Base-by-base conservation (phyloP, 2,113 vertebrate genomes). In the Sarotherodon lohbergeri region DNA sequence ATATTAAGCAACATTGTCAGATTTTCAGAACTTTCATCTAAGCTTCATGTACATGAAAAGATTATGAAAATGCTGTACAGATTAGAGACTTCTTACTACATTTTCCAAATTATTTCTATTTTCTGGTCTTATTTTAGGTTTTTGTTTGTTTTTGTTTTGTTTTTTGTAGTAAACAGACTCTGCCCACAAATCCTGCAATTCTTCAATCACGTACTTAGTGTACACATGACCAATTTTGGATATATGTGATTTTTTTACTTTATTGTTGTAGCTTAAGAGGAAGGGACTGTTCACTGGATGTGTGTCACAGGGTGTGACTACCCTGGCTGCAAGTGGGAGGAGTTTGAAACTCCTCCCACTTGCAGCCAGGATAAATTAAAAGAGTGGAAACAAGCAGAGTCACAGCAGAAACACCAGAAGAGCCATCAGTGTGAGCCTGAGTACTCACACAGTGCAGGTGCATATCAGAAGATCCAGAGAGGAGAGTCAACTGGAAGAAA, bases 291-390 rank as follows among this genome's bases (percentile, higher is more conserved):
- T 43, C 5, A 10, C 9, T 81, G 34, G 10, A 19, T 7, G 17
- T 86, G 71, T 85, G 82, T 95, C 86, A 95, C 61, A 88, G 66
- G 84, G 94, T 9, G 48, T 94, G 92, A 95, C 88, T 22, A 22
- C 22, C 22, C 22, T 22, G 22, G 22, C 22, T 22, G 22, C 22
- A 22, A 22, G 22, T 22, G 22, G 22, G 22, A 22, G 22, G 22
- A 22, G 22, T 22, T 22, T 22, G 22, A 73, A 43, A 81, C 82
- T 57, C 48, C 93, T 92, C 95, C 95, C 91, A 89, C 71, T 27
- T 34, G 13, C 4, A 27, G 32, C 14, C 24, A 32, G 50, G 29
- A 27, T 71, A 39, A 41, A 84, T 90, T 90, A 94, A 90, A 91
- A 17, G 19, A 48, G 55, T 90, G 48, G 83, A 2, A 52, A 56